These are phyloP conservation scores for Echeneis naucrates DNA, from an alignment of 2,797 vertebrate genomes.

Conservation along the genomic window DNA sequence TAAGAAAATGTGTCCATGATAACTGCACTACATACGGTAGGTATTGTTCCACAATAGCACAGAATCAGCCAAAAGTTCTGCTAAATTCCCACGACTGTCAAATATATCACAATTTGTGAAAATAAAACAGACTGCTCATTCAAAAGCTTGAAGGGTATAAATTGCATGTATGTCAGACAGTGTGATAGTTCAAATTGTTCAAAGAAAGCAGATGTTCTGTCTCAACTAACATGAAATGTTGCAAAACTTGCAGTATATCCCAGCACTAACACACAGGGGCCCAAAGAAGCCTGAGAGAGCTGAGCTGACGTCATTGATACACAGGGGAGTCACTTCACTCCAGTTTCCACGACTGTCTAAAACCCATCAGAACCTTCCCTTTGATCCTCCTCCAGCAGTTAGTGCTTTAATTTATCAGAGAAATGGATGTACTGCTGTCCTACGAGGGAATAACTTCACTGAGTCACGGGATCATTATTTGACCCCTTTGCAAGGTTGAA, in stretches of 20 bases:
- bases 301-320: constrained; percentile 42
- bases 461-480: constrained; percentile 55
- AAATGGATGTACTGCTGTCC: constrained; percentile 50
- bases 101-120: constrained; percentile 41
- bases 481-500: constrained; percentile 58
- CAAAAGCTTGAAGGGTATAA: constrained; percentile 29
- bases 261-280: constrained; percentile 44
- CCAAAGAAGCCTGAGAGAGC: constrained; percentile 42
- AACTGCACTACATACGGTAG: not conserved
- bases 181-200: constrained; percentile 45
- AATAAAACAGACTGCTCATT: constrained; percentile 12
- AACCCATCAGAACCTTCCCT: constrained; percentile 54
- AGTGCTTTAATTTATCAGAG: constrained; percentile 52
- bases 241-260: constrained; percentile 45
- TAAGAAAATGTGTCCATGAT: not conserved
- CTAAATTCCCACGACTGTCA: constrained; percentile 11
- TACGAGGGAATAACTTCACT: constrained; percentile 57
- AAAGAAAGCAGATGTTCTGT: constrained; percentile 61
- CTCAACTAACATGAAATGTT: constrained; percentile 55
- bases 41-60: not conserved
- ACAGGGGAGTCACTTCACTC: constrained; percentile 52
- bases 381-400: constrained; percentile 69
- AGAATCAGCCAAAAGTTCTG: not conserved
- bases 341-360: constrained; percentile 58
- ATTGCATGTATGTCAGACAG: constrained; percentile 41